Conservation (phyloP, 2,797 vertebrate genomes). For the Neoniphon sammara region DNA sequence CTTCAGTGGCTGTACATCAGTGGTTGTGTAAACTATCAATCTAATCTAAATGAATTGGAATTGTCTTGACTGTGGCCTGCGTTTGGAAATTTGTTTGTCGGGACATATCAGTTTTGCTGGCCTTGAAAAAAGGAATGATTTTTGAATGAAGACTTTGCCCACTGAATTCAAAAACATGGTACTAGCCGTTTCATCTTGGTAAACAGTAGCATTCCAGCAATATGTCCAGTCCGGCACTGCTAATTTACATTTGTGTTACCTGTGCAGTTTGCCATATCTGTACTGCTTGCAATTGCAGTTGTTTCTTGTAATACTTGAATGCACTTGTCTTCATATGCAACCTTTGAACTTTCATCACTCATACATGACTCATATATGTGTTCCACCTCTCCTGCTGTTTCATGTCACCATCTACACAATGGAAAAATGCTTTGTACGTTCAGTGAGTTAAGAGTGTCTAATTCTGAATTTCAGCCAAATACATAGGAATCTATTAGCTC, state of each 20-base stretch:
- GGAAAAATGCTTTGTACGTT: not conserved
- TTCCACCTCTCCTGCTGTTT: not conserved
- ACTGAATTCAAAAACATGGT: not conserved
- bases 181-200: not conserved
- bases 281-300: not conserved
- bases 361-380: not conserved
- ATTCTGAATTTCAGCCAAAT: not conserved
- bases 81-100: not conserved
- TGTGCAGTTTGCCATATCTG: not conserved
- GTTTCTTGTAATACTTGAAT: not conserved
- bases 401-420: not conserved
- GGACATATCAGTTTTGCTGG: too few relatives aligned
- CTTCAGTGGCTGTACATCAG: not conserved
- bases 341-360: too few relatives aligned
- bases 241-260: conserved; percentile 5
- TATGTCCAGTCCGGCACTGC: not conserved
- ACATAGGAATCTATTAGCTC: not conserved
- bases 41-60: not conserved
- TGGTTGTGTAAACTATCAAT: too few relatives aligned
- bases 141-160: too few relatives aligned
- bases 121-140: too few relatives aligned
- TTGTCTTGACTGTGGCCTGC: not conserved
- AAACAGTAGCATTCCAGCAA: conserved; percentile 1
- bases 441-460: not conserved
- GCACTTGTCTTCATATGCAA: not conserved